Evolutionary conservation across 2,797 vertebrate species (phyloP).

Genomic region (Notamacropus eugenii): DNA sequence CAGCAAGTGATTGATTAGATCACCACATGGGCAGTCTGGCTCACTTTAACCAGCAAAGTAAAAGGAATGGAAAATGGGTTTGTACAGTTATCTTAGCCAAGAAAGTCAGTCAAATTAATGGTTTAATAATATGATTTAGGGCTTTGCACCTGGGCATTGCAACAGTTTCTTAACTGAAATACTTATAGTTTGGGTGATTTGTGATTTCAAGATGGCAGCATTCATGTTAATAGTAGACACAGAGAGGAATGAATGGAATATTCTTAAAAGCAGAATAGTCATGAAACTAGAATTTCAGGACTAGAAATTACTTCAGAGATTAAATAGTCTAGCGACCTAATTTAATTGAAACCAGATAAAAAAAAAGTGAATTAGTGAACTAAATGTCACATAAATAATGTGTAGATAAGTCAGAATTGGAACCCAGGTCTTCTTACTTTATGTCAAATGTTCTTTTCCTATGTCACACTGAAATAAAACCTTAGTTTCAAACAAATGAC

Average conservation of each 20-base stretch:
- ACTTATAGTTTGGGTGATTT: constrained; percentile 7
- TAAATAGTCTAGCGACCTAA: not conserved
- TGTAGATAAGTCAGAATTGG: not conserved
- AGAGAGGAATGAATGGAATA: not conserved
- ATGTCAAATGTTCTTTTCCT: not conserved
- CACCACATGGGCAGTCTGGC: constrained; percentile 50
- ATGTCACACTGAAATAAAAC: constrained; percentile 1
- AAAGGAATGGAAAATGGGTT: constrained; percentile 41
- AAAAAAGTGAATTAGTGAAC: not conserved
- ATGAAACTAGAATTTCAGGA: constrained; percentile 46
- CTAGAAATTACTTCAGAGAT: not conserved
- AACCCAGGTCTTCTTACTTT: not conserved
- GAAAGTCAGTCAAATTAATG: constrained; percentile 45
- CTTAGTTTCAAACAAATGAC: not conserved
- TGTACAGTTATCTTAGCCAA: constrained; percentile 22
- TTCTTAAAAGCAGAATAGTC: not conserved
- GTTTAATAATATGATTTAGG: constrained; percentile 40
- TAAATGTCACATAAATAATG: not conserved
- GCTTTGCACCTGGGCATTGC: constrained; percentile 12
- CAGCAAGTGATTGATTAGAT: constrained; percentile 68
- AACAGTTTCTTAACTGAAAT: constrained; percentile 19
- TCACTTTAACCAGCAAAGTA: constrained; percentile 55
- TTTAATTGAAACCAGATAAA: not conserved
- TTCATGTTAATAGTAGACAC: not conserved
- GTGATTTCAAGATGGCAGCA: not conserved